Conservation (phyloP, 1,140 invertebrate species). For the Atta texana region DNA sequence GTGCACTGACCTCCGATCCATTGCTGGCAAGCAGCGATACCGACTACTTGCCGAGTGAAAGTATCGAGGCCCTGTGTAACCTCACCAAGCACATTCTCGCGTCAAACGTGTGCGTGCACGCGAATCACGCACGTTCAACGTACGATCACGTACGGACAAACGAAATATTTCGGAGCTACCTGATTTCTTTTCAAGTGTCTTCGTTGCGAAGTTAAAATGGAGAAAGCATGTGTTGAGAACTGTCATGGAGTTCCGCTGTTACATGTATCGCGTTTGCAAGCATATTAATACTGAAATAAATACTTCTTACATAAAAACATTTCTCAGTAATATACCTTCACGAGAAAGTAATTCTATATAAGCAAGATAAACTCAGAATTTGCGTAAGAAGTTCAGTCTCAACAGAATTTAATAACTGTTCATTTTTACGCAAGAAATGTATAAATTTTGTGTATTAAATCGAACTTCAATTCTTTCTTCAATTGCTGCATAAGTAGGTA, state of each 20-base stretch:
- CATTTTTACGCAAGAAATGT: not conserved
- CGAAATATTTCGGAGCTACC: slow-evolving; percentile 53
- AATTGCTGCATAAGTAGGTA: not conserved
- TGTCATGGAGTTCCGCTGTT: not conserved
- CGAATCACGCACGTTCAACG: slow-evolving; percentile 45
- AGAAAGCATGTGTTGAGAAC: not conserved
- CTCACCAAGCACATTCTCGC: slow-evolving; percentile 49
- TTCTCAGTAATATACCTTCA: not conserved
- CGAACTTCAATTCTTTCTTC: not conserved
- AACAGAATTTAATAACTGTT: not conserved
- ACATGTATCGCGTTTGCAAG: not conserved
- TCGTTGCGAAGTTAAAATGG: slow-evolving; percentile 1
- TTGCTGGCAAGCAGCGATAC: slow-evolving; percentile 72
- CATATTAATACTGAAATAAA: not conserved
- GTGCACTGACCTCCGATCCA: slow-evolving; percentile 81
- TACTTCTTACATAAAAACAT: not conserved
- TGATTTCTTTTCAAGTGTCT: slow-evolving; percentile 64
- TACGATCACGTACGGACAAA: slow-evolving; percentile 53
- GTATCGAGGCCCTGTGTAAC: slow-evolving; percentile 69
- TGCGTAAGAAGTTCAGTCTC: not conserved
- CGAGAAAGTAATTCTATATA: not conserved
- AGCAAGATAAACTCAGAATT: not conserved
- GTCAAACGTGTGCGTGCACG: slow-evolving; percentile 60
- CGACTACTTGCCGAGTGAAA: slow-evolving; percentile 79
- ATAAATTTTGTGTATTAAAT: not conserved